Base-by-base conservation (phyloP, 2,797 vertebrate genomes). In the Hypotaenidia okinawae region DNA sequence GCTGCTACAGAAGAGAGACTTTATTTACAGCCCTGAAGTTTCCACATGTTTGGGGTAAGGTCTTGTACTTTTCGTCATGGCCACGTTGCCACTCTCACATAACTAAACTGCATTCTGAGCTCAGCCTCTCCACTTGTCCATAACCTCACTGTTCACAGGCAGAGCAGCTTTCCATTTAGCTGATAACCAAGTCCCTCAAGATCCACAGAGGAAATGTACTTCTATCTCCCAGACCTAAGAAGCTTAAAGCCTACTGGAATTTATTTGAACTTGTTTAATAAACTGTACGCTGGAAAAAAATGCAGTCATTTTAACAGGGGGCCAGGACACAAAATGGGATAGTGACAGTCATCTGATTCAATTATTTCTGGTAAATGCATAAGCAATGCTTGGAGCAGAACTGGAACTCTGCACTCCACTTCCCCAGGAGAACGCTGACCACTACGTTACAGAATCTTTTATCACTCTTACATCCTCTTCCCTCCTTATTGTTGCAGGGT, bases 181-280 rank as follows among this genome's bases (percentile, higher is more conserved):
- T 57, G 75, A 52, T 70, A 92, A 79, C 55, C 15, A 89, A 15
- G 68, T 74, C 89, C 79, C 79, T 68, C 89, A 83, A 77, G 72
- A 77, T 72, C 57, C 87, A 74, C 68, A 70, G 16, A 67, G 16
- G 25, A 77, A 80, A 94, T n/a, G 27, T 35, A 63, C 73, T 69
- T 74, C 77, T 69, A 61, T 69, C 49, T 75, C 45, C 25, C 27
- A 72, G 75, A 67, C 45, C 68, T 61, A 93, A 94, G 84, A 67
- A 93, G 79, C 79, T 91, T 94, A 85, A 89, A 95, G 49, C 51
- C 68, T 51, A 45, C 64, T 83, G 82, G 73, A 94, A 87, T 94
- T 91, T 69, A 91, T 54, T 89, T 89, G 75, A 93, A 91, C 72
- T 80, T 80, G 57, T 47, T 80, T 91, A 91, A 91, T 85, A 87